These are phyloP conservation scores for Heliothis virescens DNA, from an alignment of 1,140 invertebrate species.

Conservation along the genomic window DNA sequence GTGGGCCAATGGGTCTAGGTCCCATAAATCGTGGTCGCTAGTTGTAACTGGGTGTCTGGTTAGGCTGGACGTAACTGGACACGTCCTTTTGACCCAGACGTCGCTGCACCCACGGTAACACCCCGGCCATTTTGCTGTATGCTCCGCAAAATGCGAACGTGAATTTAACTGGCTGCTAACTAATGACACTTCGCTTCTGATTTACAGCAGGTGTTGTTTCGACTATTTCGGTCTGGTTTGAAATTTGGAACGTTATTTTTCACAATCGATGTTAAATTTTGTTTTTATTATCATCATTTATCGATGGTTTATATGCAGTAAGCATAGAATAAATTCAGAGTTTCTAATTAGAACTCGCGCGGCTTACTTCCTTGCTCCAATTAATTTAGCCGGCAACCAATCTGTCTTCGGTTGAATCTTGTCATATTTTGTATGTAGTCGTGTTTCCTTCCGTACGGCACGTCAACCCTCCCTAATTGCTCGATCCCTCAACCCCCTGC, in stretches of 20 bases:
- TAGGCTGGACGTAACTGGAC: background rate
- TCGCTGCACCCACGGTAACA: background rate
- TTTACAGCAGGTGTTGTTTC: conserved; percentile 17
- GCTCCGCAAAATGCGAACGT: background rate
- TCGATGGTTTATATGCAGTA: background rate
- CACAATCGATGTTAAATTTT: background rate
- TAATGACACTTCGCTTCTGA: conserved; percentile 35
- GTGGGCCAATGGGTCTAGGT: background rate
- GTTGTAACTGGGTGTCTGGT: background rate
- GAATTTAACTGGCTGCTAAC: background rate
- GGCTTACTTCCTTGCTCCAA: background rate
- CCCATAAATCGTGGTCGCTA: background rate
- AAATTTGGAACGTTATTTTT: background rate
- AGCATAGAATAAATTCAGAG: background rate
- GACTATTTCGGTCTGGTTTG: conserved; percentile 6
- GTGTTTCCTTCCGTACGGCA: conserved; percentile 3
- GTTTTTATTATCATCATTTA: background rate
- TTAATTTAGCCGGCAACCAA: background rate
- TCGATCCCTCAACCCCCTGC: conserved; percentile 7
- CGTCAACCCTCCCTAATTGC: conserved; percentile 39
- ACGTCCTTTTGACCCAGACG: conserved; percentile 25
- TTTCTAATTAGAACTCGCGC: background rate
- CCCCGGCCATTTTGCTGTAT: background rate
- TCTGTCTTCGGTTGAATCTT: background rate
- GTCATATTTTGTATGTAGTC: conserved; percentile 15